Base-by-base conservation (phyloP, 2,113 vertebrate genomes). In the Bostrychus sinensis region DNA sequence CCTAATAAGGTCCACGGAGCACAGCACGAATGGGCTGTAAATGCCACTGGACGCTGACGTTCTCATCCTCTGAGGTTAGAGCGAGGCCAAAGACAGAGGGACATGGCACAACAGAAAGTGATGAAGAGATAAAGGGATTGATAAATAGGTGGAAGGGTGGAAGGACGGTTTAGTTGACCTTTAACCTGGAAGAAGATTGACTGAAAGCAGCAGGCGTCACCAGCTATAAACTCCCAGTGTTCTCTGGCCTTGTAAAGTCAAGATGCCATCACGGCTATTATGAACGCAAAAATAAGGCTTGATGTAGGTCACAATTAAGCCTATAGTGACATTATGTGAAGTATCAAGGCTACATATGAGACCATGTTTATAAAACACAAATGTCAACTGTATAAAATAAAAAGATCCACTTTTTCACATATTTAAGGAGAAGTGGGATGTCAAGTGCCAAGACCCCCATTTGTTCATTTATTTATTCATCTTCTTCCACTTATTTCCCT, bases 1-100 rank as follows among this genome's bases (percentile, higher is more conserved):
- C 60, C 74, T 75, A 87, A 85, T 84, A 83, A 82, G 59, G 83
- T 69, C 58, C 48, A 70, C 68, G 50, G 81, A 75, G 65, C 30
- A 9, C 22, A 71, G 72, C 23, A n/a, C 46, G 72, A 81, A 85
- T 74, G 69, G 77, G 81, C 68, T 10, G 54, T 87, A 82, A 88
- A 89, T 80, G 82, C 75, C 79, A 83, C 53, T 78, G 73, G 85
- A 73, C 50, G 51, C 64, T 78, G 78, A 84, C 77, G 77, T 82
- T 83, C 65, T 67, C 74, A 71, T 86, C 77, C 57, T 74, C 14
- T 1, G 36, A 78, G 85, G 86, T 86, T 81, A 88, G 70, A 10
- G 26, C 56, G 58, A 73, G 80, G 80, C 71, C 74, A 75, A 1
- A 19, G 46, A n/a, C 54, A 56, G 34, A 56, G 58, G n/a, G 36